These are phyloP conservation scores for Amiota mariae DNA, from an alignment of 2,888 invertebrate species.

Conservation along the genomic window DNA sequence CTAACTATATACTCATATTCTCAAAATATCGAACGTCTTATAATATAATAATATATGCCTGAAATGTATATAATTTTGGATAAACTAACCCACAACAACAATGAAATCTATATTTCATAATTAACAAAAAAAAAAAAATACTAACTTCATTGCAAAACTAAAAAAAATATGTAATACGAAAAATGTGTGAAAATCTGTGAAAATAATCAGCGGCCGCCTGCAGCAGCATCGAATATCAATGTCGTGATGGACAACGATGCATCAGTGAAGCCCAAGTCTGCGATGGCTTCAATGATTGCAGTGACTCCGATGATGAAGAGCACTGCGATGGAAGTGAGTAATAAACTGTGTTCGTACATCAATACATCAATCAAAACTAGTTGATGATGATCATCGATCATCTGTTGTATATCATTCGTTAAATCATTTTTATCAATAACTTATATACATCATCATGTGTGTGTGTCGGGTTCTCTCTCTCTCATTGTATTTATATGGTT, in stretches of 20 bases:
- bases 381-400: slow-evolving; percentile 25
- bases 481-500: slow-evolving; percentile 14
- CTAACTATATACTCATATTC: no score
- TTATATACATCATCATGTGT: no score
- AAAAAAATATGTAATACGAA: not conserved
- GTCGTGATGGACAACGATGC: slow-evolving; percentile 69
- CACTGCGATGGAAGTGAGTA: slow-evolving; percentile 72
- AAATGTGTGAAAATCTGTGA: not conserved
- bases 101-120: not conserved
- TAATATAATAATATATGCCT: no score
- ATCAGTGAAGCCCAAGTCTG: slow-evolving; percentile 70
- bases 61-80: not conserved
- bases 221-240: slow-evolving; percentile 69
- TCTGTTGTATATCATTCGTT: not conserved
- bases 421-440: no score
- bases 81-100: not conserved
- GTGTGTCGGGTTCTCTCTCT: slow-evolving; percentile 17
- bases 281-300: slow-evolving; percentile 70
- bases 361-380: not conserved
- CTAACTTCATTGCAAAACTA: not conserved
- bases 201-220: slow-evolving; percentile 67
- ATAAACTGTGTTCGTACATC: slow-evolving; percentile 6
- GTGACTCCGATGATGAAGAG: slow-evolving; percentile 71
- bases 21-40: no score
- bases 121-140: slow-evolving; percentile 16